Percentiles rank a stretch among this genome's conserved stretches.
Evolutionary conservation across 2,113 vertebrate species (phyloP).

Genomic region (Sclerurus mexicanus): DNA sequence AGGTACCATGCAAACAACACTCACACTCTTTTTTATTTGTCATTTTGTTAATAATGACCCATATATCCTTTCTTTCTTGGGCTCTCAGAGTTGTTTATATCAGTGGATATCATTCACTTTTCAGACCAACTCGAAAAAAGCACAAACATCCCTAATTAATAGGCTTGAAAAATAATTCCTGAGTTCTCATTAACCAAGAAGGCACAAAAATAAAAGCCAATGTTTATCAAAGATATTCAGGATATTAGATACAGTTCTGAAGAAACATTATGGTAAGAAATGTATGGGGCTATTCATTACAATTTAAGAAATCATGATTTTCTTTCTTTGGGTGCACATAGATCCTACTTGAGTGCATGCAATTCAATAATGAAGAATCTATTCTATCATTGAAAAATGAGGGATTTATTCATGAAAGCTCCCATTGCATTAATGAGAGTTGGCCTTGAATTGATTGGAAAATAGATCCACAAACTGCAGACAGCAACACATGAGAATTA

Average conservation of each 20-base stretch:
- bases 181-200: slow-evolving; percentile 25
- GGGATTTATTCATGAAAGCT: slow-evolving; percentile 52
- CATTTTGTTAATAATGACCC: background rate
- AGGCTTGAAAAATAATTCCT: background rate
- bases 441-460: slow-evolving; percentile 35
- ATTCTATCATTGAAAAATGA: slow-evolving; percentile 32
- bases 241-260: slow-evolving; percentile 17
- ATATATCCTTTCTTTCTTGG: background rate
- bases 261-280: background rate
- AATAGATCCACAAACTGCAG: slow-evolving; percentile 26
- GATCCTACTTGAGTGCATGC: background rate
- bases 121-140: background rate
- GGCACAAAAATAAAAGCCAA: background rate
- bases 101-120: background rate
- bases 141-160: background rate
- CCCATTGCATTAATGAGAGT: slow-evolving; percentile 3
- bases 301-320: background rate
- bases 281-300: background rate
- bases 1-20: background rate
- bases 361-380: slow-evolving; percentile 51
- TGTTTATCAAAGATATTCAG: slow-evolving; percentile 12
- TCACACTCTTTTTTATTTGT: background rate
- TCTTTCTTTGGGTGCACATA: background rate
- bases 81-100: background rate
- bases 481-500: background rate